Percentiles rank a stretch among this genome's conserved stretches.
Evolutionary conservation across 2,113 vertebrate species (phyloP).

Genomic region (Picathartes gymnocephalus): DNA sequence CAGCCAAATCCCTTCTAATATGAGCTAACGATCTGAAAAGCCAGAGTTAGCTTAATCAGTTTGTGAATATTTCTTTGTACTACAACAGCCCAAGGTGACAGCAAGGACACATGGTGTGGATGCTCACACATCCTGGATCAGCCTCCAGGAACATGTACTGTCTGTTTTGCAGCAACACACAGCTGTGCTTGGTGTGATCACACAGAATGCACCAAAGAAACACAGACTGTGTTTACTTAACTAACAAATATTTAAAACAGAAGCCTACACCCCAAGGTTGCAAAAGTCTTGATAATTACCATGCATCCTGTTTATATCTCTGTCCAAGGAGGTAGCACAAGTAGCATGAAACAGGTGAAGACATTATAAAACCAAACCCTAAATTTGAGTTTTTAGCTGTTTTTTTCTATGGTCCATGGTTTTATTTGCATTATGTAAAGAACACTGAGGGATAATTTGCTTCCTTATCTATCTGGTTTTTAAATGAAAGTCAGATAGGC

Average conservation of each 20-base stretch:
- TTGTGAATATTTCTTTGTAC: not conserved
- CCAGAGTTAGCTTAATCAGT: not conserved
- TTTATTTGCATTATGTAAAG: not conserved
- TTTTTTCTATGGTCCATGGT: not conserved
- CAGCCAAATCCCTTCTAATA: not conserved
- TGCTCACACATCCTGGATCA: not conserved
- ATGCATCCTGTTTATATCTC: conserved; percentile 28
- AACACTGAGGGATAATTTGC: not conserved
- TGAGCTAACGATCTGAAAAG: not conserved
- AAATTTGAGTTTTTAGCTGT: not conserved
- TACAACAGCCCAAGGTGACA: not conserved
- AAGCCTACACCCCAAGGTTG: conserved; percentile 19
- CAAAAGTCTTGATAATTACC: conserved; percentile 23
- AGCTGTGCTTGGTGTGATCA: not conserved
- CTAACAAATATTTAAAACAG: not conserved
- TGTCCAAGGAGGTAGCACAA: not conserved
- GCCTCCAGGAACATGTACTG: not conserved
- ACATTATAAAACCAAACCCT: not conserved
- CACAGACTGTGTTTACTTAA: not conserved
- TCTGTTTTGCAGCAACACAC: not conserved
- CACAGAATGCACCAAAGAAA: not conserved
- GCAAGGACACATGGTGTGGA: not conserved
- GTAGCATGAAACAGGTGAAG: not conserved
- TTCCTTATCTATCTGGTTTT: not conserved
- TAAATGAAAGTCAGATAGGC: not conserved